Evolutionary conservation across 1,140 invertebrate genomes (phyloP).

Genomic region (Philopotamus ludificatus): DNA sequence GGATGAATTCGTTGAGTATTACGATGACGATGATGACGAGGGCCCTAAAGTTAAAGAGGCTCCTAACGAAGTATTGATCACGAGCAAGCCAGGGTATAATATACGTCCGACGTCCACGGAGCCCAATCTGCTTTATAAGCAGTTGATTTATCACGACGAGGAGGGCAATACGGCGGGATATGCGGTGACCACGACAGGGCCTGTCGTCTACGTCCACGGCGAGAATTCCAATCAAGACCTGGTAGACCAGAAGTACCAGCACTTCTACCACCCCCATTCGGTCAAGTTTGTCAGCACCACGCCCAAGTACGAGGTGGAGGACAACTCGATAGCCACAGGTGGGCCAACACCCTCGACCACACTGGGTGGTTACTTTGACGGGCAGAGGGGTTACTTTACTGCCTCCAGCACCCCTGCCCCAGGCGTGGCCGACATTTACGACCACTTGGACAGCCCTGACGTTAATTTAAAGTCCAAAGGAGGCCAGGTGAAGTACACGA

Average conservation of each 20-base stretch:
- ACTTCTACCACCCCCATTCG: slow-evolving; percentile 27
- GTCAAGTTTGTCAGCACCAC: slow-evolving; percentile 34
- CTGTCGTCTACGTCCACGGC: slow-evolving; percentile 26
- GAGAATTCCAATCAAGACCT: too few relatives aligned
- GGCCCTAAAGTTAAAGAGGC: not conserved
- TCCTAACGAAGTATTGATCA: slow-evolving; percentile 37
- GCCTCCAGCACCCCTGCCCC: slow-evolving; percentile 30
- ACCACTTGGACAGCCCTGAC: slow-evolving; percentile 33
- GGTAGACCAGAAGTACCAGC: slow-evolving; percentile 10
- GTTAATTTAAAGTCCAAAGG: slow-evolving; percentile 21
- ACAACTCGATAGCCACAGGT: slow-evolving; percentile 17
- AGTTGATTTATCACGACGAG: slow-evolving; percentile 18
- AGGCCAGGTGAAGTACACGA: slow-evolving; percentile 30
- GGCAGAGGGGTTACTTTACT: not conserved
- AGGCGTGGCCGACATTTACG: slow-evolving; percentile 24
- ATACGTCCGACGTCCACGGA: slow-evolving; percentile 20
- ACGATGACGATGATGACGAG: slow-evolving; percentile 23
- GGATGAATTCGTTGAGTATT: slow-evolving; percentile 12
- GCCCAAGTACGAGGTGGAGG: slow-evolving; percentile 28
- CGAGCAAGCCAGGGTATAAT: slow-evolving; percentile 32
- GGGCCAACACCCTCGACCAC: not conserved
- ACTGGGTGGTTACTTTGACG: slow-evolving; percentile 2
- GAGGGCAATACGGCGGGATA: not conserved
- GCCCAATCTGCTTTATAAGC: slow-evolving; percentile 23
- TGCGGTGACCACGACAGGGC: slow-evolving; percentile 14